phyloP scores from a whole-genome alignment of 1,140 invertebrate species.

The Polyergus mexicanus region DNA sequence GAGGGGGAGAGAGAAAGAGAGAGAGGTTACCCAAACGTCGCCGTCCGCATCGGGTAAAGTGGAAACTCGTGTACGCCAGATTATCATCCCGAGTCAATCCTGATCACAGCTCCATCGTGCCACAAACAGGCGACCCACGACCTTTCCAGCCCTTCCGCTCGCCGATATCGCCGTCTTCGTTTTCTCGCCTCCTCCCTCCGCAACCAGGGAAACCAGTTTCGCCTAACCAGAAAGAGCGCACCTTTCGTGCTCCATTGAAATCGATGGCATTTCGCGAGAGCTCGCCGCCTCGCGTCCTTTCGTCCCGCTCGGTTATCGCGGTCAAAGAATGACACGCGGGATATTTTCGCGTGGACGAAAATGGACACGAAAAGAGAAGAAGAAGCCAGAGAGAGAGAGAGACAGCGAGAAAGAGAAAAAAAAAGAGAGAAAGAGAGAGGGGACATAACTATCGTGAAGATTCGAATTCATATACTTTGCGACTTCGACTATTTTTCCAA shows the following conservation, averaged over 20 bases:
- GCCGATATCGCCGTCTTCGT: conserved; percentile 17
- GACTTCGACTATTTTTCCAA: conserved; percentile 68
- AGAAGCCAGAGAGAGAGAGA: not conserved
- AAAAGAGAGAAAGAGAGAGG: not conserved
- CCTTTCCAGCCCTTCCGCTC: conserved; percentile 55
- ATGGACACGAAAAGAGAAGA: not conserved
- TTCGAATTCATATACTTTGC: conserved; percentile 19
- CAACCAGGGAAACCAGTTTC: conserved; percentile 22
- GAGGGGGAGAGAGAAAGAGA: conserved; percentile 12
- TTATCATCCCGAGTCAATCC: conserved; percentile 86
- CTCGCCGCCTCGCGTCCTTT: not conserved
- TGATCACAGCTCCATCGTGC: conserved; percentile 79
- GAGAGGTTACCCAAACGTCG: conserved; percentile 62
- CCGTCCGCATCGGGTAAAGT: conserved; percentile 78
- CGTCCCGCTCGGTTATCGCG: conserved; percentile 30
- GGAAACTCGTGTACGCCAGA: conserved; percentile 86
- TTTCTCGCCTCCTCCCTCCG: conserved; percentile 20
- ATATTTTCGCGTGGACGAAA: conserved; percentile 31
- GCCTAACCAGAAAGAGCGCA: conserved; percentile 8
- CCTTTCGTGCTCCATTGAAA: conserved; percentile 67
- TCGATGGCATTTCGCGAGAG: conserved; percentile 60
- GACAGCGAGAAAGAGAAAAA: not conserved
- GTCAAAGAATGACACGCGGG: conserved; percentile 25
- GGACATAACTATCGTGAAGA: not conserved
- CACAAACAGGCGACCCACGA: conserved; percentile 59